Evolutionary conservation across 2,888 invertebrate species (phyloP).

Genomic region (Phaedon cochleariae): DNA sequence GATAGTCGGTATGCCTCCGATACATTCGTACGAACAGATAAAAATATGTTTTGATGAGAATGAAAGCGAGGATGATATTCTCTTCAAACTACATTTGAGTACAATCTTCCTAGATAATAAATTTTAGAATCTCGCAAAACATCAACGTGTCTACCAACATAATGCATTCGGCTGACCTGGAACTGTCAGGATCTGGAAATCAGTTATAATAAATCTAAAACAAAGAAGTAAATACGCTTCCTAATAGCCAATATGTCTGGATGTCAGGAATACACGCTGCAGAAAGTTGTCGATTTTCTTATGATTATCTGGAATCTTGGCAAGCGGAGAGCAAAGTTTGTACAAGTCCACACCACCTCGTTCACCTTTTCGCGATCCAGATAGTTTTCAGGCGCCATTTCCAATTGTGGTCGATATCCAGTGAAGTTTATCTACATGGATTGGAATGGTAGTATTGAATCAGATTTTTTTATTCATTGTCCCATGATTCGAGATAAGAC

Average conservation of each 20-base stretch:
- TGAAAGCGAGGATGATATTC: too few relatives aligned
- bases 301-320: conserved; percentile 50
- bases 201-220: conserved; percentile 27
- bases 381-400: conserved; percentile 56
- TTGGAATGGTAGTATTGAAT: too few relatives aligned
- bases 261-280: conserved; percentile 21
- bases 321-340: conserved; percentile 47
- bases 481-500: too few relatives aligned
- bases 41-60: too few relatives aligned
- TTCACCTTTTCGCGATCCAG: conserved; percentile 54
- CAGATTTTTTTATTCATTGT: too few relatives aligned
- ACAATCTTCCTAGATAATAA: too few relatives aligned
- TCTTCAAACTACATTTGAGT: too few relatives aligned
- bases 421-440: conserved; percentile 22
- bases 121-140: not conserved
- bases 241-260: conserved; percentile 41
- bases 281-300: not conserved
- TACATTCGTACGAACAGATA: too few relatives aligned
- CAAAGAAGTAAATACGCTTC: conserved; percentile 34
- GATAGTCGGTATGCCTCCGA: too few relatives aligned
- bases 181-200: not conserved
- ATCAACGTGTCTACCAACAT: too few relatives aligned
- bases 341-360: conserved; percentile 52
- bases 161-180: not conserved
- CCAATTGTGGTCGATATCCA: conserved; percentile 44